Evolutionary conservation across 2,888 invertebrate genomes (phyloP), one percentile per base, ranked within the genome.

Genomic region (Herminia tarsipennalis): DNA sequence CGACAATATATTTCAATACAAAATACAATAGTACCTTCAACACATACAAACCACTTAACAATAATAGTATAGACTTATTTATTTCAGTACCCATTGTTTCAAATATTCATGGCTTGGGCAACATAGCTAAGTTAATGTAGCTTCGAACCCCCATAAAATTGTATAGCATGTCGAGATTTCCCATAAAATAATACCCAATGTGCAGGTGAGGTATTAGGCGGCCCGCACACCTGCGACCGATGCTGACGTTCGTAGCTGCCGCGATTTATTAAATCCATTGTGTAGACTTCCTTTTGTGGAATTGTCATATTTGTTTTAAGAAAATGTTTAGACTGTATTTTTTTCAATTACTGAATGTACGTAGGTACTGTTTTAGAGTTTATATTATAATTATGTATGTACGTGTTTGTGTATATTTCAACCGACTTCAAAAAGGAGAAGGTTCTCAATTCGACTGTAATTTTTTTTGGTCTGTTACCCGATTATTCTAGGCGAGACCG

Each of bases 241-340:
- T 22, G 55, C 58, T 40, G 33, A 40, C 66, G 64, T 61, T 53
- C 53, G 57, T 49, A 14, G 9, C 14, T 33, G 46, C 13, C 45
- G 36, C 56, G 53, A 61, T 51, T 52, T 66, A 66, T 66, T 45
- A 61, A 66, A 56, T 38, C 64, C 48, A 61, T 61, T 66, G 64
- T 66, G 53, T 46, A 34, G 2, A 40, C 29, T 9, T 50, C 52
- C 59, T 56, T 56, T 65, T 65, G 62, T 62, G 22, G 33, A 20
- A 40, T 14, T 48, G 49, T 56, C 56, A 43, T 25, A 38, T 35
- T 12, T 25, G 16, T 35, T 10, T 10, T 21, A 9, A 14, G 21
- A 36, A 42, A 42, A 20, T 4, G 27, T 24, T 1, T 6, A 10
- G 5, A 14, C 22, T 34, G 21, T 9, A 14, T 22, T 18, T 12